phyloP scores from a whole-genome alignment of 2,113 vertebrate species.

The Serinus canaria region DNA sequence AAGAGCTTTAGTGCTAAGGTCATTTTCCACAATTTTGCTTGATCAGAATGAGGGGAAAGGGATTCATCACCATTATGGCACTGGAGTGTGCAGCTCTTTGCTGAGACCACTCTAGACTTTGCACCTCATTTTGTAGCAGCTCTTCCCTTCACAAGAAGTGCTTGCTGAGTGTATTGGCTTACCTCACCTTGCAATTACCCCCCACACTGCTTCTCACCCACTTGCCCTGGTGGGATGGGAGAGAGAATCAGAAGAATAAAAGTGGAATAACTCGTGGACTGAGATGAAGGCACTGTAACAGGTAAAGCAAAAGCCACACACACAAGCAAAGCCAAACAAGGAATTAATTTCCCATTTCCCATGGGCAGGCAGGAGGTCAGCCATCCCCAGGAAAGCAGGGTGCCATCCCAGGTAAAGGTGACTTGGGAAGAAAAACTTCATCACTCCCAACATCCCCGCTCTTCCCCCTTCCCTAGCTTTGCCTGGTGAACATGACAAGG shows the following conservation, averaged over 20 bases:
- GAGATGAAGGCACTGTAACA: not conserved
- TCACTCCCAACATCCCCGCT: not conserved
- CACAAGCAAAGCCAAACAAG: not conserved
- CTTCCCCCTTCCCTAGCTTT: not conserved
- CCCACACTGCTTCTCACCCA: not conserved
- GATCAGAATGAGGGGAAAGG: not conserved
- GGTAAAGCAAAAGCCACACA: not conserved
- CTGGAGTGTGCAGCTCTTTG: not conserved
- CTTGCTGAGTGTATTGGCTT: not conserved
- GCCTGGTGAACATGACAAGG: fast-evolving
- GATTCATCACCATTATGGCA: not conserved
- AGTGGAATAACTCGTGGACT: fast-evolving
- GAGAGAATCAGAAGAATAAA: not conserved
- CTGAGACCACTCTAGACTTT: not conserved
- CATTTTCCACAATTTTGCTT: not conserved
- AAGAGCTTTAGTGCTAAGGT: not conserved
- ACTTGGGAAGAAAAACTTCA: not conserved
- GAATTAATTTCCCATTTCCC: not conserved
- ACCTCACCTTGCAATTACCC: too few relatives aligned
- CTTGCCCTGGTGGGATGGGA: not conserved
- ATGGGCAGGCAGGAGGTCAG: not conserved
- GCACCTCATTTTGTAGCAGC: not conserved
- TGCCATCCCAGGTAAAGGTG: fast-evolving
- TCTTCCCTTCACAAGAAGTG: not conserved
- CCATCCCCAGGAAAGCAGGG: not conserved